Base-by-base conservation (phyloP, 1,140 invertebrate species). In the Ctenoplectra terminalis region DNA sequence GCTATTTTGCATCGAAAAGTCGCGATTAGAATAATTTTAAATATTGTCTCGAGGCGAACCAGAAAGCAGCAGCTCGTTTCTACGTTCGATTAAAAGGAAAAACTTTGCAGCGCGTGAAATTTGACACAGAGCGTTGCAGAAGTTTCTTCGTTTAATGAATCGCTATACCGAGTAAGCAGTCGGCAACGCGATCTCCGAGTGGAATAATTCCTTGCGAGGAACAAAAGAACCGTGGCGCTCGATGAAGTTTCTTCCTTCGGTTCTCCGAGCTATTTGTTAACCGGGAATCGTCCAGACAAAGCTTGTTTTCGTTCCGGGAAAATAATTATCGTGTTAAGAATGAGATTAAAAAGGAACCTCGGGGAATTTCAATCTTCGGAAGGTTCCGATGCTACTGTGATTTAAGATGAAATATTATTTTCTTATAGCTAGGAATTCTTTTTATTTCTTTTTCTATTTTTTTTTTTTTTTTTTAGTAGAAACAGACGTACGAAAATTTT, bases 231-330 rank as follows among this genome's bases (percentile, higher is more conserved):
- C 29, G 6, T 8, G 2, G 40, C 29, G 9, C 2, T 15, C n/a
- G 66, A 31, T 31, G 20, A 69, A 50, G 29, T 69, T 69, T 50
- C 56, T 13, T 40, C 58, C 31, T 8, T 26, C 26, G 4, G 15
- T n/a, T 31, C 26, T 20, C 2, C 7, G 17, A 26, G 43, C 40
- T 48, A 31, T 31, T 67, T 31, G 43, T 48, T 48, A 23, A 13
- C 43, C 3, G 3, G 26, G 64, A 48, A 23, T 48, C 60, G 20
- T 20, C 40, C 37, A 0, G 40, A 66, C 26, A 29, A 26, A 66
- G 26, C 40, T 66, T 66, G 64, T 66, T 66, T 66, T 29, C 40
- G 11, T 66, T 46, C 6, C 63, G 63, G 17, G 64, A 67, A 48
- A 46, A 40, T 67, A 67, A 67, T 67, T 67, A 67, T 67, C 43